Evolutionary conservation across 2,888 invertebrate species (phyloP).

Genomic region (Odontothrips loti): DNA sequence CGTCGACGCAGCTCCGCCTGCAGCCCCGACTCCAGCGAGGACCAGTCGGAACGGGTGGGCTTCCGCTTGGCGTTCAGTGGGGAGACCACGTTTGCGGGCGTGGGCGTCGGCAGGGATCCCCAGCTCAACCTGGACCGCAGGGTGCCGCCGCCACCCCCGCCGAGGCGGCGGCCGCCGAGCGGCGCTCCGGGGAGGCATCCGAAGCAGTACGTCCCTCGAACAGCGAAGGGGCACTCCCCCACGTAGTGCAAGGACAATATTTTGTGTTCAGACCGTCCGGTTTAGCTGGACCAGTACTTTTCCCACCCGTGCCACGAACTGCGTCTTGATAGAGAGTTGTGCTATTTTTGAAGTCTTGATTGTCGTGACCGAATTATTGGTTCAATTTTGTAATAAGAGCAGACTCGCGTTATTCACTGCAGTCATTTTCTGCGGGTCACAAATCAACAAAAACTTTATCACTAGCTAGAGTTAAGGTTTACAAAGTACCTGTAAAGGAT

Average conservation of each 20-base stretch:
- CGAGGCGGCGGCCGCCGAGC: not conserved
- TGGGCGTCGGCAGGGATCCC: not conserved
- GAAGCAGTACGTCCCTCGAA: not conserved
- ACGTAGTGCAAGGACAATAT: not conserved
- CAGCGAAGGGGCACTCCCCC: not conserved
- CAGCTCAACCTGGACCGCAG: not conserved
- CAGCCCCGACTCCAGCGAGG: not conserved
- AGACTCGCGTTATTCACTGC: not conserved
- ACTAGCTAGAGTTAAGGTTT: not conserved
- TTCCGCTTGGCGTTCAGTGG: not conserved
- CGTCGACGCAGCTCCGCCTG: not conserved
- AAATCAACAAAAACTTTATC: not conserved
- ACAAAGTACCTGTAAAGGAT: not conserved
- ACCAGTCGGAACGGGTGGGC: not conserved
- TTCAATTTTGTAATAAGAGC: not conserved
- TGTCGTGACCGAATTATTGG: not conserved
- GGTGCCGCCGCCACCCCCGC: not conserved
- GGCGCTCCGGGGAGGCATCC: not conserved
- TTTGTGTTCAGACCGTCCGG: not conserved
- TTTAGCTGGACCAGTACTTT: not conserved
- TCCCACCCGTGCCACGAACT: not conserved
- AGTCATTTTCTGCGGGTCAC: not conserved
- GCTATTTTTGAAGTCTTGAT: not conserved
- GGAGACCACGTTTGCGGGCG: not conserved
- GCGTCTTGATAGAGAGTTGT: too few relatives aligned